Percentiles rank a stretch among this genome's conserved stretches.
Evolutionary conservation across 2,888 invertebrate species (phyloP).

Genomic region (Empis livida): DNA sequence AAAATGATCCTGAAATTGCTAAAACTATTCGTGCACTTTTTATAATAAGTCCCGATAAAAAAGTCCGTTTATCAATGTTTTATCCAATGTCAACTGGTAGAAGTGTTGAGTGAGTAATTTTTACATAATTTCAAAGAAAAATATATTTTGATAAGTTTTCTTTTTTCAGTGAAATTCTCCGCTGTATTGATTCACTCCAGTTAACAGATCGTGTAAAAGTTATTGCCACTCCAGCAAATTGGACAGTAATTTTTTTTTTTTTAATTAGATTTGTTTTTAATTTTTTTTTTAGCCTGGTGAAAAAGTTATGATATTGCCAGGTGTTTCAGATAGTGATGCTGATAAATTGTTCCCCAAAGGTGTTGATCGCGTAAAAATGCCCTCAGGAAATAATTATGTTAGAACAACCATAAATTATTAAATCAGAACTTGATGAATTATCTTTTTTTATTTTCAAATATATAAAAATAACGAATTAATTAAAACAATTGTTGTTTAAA

Average conservation of each 20-base stretch:
- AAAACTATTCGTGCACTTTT: constrained; percentile 65
- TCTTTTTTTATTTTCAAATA: too few relatives aligned
- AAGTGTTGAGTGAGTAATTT: constrained; percentile 60
- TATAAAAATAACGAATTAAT: too few relatives aligned
- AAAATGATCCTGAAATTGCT: constrained; percentile 49
- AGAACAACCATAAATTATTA: constrained; percentile 56
- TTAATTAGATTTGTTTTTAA: background rate
- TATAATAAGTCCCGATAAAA: constrained; percentile 67
- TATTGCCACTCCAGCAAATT: constrained; percentile 76
- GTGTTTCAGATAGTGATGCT: constrained; percentile 51
- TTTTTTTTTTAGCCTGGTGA: constrained; percentile 44
- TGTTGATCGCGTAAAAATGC: constrained; percentile 52
- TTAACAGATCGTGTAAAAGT: constrained; percentile 54
- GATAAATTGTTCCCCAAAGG: constrained; percentile 54
- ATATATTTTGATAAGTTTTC: too few relatives aligned
- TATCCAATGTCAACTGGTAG: constrained; percentile 79
- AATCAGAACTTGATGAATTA: constrained; percentile 9
- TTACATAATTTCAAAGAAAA: background rate
- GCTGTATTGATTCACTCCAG: constrained; percentile 72
- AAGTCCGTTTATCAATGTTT: constrained; percentile 63
- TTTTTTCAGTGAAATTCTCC: constrained; percentile 58
- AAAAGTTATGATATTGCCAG: constrained; percentile 69
- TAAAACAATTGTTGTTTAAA: too few relatives aligned
- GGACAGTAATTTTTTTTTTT: constrained; percentile 48
- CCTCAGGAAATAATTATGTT: constrained; percentile 63